Conservation (phyloP, 1,140 invertebrate species). For the Fopius arisanus region DNA sequence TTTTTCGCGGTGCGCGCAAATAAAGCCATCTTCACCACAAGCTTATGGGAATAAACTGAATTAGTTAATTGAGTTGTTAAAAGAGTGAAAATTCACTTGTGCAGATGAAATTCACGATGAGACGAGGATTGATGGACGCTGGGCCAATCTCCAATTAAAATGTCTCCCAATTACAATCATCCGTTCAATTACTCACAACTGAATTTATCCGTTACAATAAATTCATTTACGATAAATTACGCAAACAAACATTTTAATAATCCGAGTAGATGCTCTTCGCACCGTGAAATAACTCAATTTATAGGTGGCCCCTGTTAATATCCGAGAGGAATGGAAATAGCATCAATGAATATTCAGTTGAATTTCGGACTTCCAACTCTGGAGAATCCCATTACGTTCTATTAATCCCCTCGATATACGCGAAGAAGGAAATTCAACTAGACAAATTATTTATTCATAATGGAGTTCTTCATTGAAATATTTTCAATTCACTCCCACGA, state of each 20-base stretch:
- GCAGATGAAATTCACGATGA: not conserved
- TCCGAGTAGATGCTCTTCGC: not conserved
- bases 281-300: not conserved
- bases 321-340: not conserved
- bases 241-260: not conserved
- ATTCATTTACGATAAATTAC: not conserved
- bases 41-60: too few relatives aligned
- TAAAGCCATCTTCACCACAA: too few relatives aligned
- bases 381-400: not conserved
- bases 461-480: too few relatives aligned
- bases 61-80: too few relatives aligned
- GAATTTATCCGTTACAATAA: too few relatives aligned
- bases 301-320: not conserved
- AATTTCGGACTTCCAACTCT: not conserved
- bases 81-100: not conserved
- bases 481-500: too few relatives aligned
- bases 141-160: too few relatives aligned
- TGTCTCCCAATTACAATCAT: too few relatives aligned
- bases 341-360: not conserved
- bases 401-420: not conserved
- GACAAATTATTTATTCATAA: not conserved
- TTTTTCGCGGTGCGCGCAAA: too few relatives aligned
- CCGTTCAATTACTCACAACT: too few relatives aligned
- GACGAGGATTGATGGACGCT: not conserved
- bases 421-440: not conserved